Conservation (phyloP, 2,113 vertebrate genomes). For the Scortum barcoo region DNA sequence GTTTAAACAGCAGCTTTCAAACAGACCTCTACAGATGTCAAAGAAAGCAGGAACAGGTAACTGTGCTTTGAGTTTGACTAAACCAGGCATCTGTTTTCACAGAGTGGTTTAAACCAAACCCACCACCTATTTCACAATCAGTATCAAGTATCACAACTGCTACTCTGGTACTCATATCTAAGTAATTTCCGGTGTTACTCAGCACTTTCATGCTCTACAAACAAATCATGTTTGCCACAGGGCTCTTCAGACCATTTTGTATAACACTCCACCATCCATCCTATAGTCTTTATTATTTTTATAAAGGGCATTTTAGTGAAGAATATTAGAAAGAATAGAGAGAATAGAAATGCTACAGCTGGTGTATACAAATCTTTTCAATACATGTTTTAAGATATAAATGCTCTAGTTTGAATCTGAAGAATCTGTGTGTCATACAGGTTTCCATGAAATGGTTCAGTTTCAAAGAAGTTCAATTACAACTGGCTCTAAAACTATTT, state of each 20-base stretch:
- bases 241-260: neutral
- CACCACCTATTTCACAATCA: slow-evolving; percentile 8
- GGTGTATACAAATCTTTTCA: neutral
- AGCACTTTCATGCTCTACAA: slow-evolving; percentile 17
- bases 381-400: too few relatives aligned
- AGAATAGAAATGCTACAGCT: too few relatives aligned
- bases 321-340: too few relatives aligned
- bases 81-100: neutral
- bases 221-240: neutral
- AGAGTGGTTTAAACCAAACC: neutral
- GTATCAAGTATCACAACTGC: slow-evolving; percentile 13
- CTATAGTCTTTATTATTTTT: neutral
- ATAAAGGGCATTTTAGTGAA: neutral
- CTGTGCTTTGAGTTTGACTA: neutral
- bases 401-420: too few relatives aligned
- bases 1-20: neutral
- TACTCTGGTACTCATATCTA: neutral
- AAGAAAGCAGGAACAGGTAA: neutral
- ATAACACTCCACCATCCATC: neutral
- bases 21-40: neutral
- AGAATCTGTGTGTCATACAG: too few relatives aligned
- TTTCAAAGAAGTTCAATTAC: too few relatives aligned
- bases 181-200: slow-evolving; percentile 27
- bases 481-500: neutral
- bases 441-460: too few relatives aligned